Evolutionary conservation across 1,140 invertebrate species (phyloP).

Genomic region (Aethina tumida): DNA sequence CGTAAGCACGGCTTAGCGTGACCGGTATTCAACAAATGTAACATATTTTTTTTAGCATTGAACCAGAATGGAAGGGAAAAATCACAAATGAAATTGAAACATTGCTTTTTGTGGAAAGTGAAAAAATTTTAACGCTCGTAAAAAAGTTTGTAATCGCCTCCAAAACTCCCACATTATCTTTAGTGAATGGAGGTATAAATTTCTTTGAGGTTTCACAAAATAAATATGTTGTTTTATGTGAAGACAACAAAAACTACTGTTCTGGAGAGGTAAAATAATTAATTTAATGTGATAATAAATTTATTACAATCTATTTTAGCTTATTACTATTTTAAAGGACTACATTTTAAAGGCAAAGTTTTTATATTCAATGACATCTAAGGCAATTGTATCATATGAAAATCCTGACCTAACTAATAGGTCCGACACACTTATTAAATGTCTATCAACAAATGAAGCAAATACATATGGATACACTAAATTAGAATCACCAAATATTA

Average conservation of each 20-base stretch:
- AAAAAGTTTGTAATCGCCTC: constrained; percentile 16
- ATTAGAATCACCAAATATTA: constrained; percentile 18
- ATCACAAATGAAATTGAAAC: constrained; percentile 8
- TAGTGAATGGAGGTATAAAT: constrained; percentile 10
- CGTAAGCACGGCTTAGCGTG: constrained; percentile 7
- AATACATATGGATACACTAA: constrained; percentile 8
- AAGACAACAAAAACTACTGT: neutral
- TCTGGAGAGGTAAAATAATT: constrained; percentile 1
- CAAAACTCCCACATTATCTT: constrained; percentile 6
- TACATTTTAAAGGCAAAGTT: constrained; percentile 9
- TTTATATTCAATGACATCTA: constrained; percentile 16
- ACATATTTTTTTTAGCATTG: constrained; percentile 4
- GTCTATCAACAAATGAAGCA: constrained; percentile 6
- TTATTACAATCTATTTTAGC: constrained; percentile 11
- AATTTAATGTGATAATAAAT: neutral
- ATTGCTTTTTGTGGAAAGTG: constrained; percentile 18
- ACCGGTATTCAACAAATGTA: neutral
- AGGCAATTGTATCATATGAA: too few species aligned
- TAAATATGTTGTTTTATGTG: constrained; percentile 10
- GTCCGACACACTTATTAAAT: constrained; percentile 10
- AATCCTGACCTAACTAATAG: too few species aligned
- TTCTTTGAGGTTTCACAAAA: constrained; percentile 11
- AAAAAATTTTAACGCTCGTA: constrained; percentile 13
- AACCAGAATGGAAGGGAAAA: constrained; percentile 9
- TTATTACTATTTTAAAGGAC: constrained; percentile 9